A percentile compares a stretch with the other conserved stretches of the same genome.
Evolutionary conservation across 1,140 invertebrate genomes (phyloP).

Genomic region (Sminthurinus signatus): DNA sequence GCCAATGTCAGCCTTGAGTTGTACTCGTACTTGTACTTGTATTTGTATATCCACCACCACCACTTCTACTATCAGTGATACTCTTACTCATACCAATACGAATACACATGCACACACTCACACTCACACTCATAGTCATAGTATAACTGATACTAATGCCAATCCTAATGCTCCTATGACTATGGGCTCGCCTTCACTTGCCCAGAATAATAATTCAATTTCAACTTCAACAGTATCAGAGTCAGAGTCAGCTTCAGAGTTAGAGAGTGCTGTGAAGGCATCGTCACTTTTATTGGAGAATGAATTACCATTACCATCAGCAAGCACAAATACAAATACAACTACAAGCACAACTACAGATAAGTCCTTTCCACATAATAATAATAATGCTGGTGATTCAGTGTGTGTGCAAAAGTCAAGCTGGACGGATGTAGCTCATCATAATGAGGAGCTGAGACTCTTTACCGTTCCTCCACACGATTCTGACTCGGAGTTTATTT

Average conservation of each 20-base stretch:
- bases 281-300: too few species aligned
- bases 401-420: conserved; percentile 10
- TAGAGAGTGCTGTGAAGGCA: too few species aligned
- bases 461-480: background rate
- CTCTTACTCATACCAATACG: background rate
- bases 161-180: background rate
- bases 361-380: too few species aligned
- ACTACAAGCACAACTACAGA: too few species aligned
- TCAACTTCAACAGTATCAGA: background rate
- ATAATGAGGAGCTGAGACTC: too few species aligned
- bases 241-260: background rate
- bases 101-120: too few species aligned
- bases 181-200: background rate
- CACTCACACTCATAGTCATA: too few species aligned
- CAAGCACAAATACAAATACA: too few species aligned
- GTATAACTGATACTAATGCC: too few species aligned
- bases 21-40: too few species aligned
- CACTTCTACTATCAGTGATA: background rate
- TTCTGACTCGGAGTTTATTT: conserved; percentile 12
- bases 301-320: too few species aligned
- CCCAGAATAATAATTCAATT: conserved; percentile 2
- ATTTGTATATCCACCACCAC: background rate
- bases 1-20: conserved; percentile 40
- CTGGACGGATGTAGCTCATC: conserved; percentile 15
- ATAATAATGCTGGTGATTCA: background rate